Evolutionary conservation across 1,140 invertebrate species (phyloP).

Genomic region (Cydia pomonella): DNA sequence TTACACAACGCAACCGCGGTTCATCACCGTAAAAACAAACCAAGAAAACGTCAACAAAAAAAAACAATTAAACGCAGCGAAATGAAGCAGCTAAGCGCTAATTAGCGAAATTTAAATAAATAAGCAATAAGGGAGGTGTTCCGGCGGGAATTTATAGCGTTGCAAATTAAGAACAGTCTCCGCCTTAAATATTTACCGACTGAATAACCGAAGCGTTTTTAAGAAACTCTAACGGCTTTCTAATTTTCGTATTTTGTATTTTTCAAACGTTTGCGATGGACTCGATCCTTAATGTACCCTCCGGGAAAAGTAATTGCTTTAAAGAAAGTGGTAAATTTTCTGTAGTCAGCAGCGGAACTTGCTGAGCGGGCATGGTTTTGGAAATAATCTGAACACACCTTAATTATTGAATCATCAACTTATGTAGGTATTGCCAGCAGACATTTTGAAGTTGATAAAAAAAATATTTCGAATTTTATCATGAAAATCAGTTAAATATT

Average conservation of each 20-base stretch:
- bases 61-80: constrained; percentile 33
- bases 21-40: neutral
- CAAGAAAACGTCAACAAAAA: constrained; percentile 5
- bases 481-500: too few species aligned
- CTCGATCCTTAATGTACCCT: neutral
- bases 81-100: constrained; percentile 36
- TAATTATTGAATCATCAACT: neutral
- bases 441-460: too few species aligned
- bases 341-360: too few species aligned
- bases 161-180: constrained; percentile 17
- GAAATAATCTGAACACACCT: neutral
- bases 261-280: neutral
- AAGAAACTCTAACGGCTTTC: constrained; percentile 17
- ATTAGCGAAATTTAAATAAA: constrained; percentile 43
- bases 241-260: constrained; percentile 11
- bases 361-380: neutral
- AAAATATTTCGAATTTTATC: too few species aligned
- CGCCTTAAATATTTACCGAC: constrained; percentile 29
- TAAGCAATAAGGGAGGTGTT: constrained; percentile 37
- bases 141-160: constrained; percentile 5
- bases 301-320: neutral
- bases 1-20: too few species aligned
- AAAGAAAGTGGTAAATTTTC: neutral
- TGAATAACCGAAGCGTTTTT: neutral
- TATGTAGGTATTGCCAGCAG: too few species aligned